Conservation (phyloP, 1,140 invertebrate genomes). For the Drosophila obscura region DNA sequence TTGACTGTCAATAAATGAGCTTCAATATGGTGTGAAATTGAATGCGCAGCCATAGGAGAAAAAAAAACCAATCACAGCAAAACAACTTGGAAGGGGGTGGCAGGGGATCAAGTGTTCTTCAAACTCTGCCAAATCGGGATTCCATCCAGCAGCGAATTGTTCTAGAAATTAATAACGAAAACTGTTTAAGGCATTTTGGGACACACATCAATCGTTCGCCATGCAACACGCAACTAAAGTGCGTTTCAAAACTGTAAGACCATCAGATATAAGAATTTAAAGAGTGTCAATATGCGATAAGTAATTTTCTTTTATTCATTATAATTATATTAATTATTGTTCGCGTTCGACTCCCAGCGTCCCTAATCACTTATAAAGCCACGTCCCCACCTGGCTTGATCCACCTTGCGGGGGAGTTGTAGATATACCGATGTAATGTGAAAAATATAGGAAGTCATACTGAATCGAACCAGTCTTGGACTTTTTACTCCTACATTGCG, state of each 20-base stretch:
- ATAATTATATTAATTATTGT: no score
- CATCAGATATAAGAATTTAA: no score
- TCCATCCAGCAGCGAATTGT: constrained; percentile 30
- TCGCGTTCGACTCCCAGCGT: no score
- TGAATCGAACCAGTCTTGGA: no score
- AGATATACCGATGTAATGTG: no score
- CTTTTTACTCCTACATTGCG: no score
- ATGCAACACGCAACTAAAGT: background rate
- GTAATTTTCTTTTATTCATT: no score
- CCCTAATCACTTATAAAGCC: no score
- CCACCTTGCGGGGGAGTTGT: no score
- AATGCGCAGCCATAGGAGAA: constrained; percentile 23
- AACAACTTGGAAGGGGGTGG: background rate
- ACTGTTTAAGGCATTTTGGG: constrained; percentile 2
- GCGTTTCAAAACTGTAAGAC: background rate
- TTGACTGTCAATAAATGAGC: constrained; percentile 48
- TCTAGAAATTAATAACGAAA: constrained; percentile 42
- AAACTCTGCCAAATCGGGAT: constrained; percentile 8
- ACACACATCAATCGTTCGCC: constrained; percentile 8
- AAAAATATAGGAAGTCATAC: no score
- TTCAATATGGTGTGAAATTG: constrained; percentile 48
- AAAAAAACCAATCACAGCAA: constrained; percentile 4
- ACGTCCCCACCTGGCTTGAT: no score
- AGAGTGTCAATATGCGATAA: no score
- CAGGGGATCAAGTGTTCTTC: constrained; percentile 16